Evolutionary conservation across 37 sponge, comb jelly and placozoan species (phyloP), one percentile per base, ranked within the genome.

Genomic region (Spongilla lacustris): DNA sequence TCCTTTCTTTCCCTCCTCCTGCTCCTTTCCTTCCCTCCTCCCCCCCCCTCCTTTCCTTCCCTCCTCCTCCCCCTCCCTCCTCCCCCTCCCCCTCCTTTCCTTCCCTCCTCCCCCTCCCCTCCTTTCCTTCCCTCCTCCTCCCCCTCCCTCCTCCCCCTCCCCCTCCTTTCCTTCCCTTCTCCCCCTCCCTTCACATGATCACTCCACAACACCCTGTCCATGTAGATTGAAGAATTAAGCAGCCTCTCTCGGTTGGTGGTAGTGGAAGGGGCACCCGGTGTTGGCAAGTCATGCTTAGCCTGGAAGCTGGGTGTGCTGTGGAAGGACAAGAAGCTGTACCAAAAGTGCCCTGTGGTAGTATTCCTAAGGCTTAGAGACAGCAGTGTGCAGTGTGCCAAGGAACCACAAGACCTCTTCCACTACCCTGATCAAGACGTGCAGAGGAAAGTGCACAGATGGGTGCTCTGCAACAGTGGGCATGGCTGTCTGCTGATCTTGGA

Each of bases 191-290:
- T 9, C 41, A 41, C 41, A 41, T 9, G 3, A 41, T 41, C 58
- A 58, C 58, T 58, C 4, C 58, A 6, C 58, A 58, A 10, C 46
- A 10, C 46, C 46, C 46, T 10, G n/a, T n/a, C n/a, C 58, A 14
- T 58, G 58, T 17, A 58, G 58, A 17, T 58, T 13, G 19, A 58
- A 58, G 21, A 58, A 58, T 58, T 58, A 58, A 58, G 14, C 58
- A 58, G 1, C 12, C 14, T 1, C 19, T 58, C 12, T 19, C 58
- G 19, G 58, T 10, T 6, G 19, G 80, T 79, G 34, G 26, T 75
- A 2, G 41, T 87, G 19, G 69, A 81, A 27, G 88, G 88, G 28
- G 66, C 79, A 8, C 86, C 86, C 29, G 86, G 86, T 0, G 48
- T 86, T 2, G 86, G 86, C 0, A 86, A 86, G 80, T 79, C 72